These are phyloP conservation scores for Sebastes nivosus DNA, from an alignment of 2,797 vertebrate genomes.

Conservation along the genomic window DNA sequence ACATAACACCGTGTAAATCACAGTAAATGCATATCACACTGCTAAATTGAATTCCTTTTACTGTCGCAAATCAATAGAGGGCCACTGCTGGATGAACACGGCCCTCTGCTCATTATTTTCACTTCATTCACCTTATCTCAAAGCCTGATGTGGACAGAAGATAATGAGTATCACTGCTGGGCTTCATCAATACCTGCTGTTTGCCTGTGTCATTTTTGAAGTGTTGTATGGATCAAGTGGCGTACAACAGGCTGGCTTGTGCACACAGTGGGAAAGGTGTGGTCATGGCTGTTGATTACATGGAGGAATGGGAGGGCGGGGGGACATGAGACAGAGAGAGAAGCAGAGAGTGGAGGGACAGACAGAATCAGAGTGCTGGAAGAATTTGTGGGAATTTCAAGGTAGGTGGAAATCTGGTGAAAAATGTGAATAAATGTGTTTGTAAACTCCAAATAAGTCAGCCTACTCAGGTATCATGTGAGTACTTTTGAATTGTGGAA, in stretches of 20 bases:
- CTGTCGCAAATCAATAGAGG: not conserved
- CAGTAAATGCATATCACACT: not conserved
- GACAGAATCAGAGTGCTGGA: not conserved
- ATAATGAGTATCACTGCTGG: not conserved
- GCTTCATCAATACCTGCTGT: conserved; percentile 13
- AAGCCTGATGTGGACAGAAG: not conserved
- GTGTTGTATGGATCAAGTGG: conserved; percentile 1
- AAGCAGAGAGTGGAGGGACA: not conserved
- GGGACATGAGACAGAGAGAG: conserved; percentile 1
- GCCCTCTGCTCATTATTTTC: not conserved
- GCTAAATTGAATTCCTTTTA: not conserved
- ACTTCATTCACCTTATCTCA: not conserved
- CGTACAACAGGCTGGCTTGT: not conserved
- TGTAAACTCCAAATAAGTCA: not conserved
- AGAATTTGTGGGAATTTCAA: not conserved
- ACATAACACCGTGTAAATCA: not conserved
- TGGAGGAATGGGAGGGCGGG: not conserved
- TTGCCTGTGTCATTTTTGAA: conserved; percentile 28
- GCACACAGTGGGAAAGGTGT: conserved; percentile 61
- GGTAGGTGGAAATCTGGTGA: conserved; percentile 8
- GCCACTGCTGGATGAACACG: not conserved
- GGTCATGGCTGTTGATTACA: conserved; percentile 61
- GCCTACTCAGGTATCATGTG: not conserved
- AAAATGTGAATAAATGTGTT: not conserved
- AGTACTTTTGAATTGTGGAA: not conserved